Evolutionary conservation across 2,888 invertebrate species (phyloP), one percentile per base, ranked within the genome.

Genomic region (Antheraea yamamai): DNA sequence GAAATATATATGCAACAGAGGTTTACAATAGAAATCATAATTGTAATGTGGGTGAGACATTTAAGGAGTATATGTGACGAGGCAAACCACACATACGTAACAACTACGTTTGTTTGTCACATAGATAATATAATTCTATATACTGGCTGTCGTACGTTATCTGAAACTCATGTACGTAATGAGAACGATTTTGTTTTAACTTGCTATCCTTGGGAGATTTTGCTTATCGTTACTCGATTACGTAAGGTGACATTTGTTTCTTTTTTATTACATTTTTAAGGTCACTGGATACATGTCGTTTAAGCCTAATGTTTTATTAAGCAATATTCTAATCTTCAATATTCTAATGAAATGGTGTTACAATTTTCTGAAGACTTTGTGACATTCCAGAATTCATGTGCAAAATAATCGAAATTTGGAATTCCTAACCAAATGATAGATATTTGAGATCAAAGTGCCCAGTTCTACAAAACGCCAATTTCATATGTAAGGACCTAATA

Each of bases 81-180:
- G 70, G n/a, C 39, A 70, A 70, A 39, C n/a, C 39, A 39, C 70
- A 39, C 39, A 12, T 70, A 70, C 70, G 70, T 70, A 70, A 70
- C 18, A 39, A 10, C 30, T 68, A 35, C 70, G 70, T 70, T 70
- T 70, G 70, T 70, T 70, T 70, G 39, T 70, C 70, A 39, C 14
- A 61, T 39, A 39, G 70, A 70, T 70, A 70, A 70, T 8, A 70
- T 30, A 66, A 66, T 30, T 66, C 61, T 61, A 10, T 23, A 23
- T 61, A 58, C 20, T 10, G 61, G 61, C 12, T 64, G 26, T 64
- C 64, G 64, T 66, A 16, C 70, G 70, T 20, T 70, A 70, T 70
- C 70, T 39, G n/a, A 39, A 7, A n/a, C 70, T 70, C 20, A n/a
- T 18, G 39, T 20, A 39, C 39, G n/a, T 39, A 39, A 70, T 70